These are phyloP conservation scores for Melipona beecheii DNA, from an alignment of 2,888 invertebrate genomes.

Conservation along the genomic window DNA sequence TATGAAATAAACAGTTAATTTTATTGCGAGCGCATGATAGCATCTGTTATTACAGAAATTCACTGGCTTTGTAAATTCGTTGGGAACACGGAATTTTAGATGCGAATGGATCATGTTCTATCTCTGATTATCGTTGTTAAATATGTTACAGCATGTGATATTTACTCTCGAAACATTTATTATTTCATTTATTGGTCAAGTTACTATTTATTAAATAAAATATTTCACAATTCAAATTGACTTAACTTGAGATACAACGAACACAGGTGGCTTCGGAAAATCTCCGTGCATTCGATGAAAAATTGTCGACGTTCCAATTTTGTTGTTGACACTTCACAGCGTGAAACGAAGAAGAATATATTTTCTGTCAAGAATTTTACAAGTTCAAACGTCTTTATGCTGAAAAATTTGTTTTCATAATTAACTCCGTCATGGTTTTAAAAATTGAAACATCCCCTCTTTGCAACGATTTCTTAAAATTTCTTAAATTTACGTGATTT, in stretches of 20 bases:
- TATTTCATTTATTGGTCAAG: background rate
- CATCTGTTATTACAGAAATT: conserved; percentile 15
- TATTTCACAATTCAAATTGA: background rate
- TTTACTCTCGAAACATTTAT: background rate
- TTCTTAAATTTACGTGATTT: too few species aligned
- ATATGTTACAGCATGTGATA: background rate
- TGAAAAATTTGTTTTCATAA: too few species aligned
- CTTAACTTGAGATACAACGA: background rate
- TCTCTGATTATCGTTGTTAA: background rate
- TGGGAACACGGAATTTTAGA: background rate
- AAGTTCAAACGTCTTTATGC: too few species aligned
- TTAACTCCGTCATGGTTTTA: too few species aligned
- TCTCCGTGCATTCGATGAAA: too few species aligned
- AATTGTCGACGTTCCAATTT: too few species aligned
- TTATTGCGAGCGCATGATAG: conserved; percentile 1
- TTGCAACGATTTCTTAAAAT: too few species aligned
- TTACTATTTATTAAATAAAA: background rate
- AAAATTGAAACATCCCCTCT: too few species aligned
- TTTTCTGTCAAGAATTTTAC: too few species aligned
- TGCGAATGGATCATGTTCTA: background rate
- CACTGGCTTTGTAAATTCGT: background rate
- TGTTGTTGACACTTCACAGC: too few species aligned
- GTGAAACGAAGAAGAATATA: too few species aligned
- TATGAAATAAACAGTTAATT: conserved; percentile 37
- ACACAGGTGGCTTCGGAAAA: too few species aligned